Conservation (phyloP, 1,140 invertebrate genomes). For the Drosophila auraria region DNA sequence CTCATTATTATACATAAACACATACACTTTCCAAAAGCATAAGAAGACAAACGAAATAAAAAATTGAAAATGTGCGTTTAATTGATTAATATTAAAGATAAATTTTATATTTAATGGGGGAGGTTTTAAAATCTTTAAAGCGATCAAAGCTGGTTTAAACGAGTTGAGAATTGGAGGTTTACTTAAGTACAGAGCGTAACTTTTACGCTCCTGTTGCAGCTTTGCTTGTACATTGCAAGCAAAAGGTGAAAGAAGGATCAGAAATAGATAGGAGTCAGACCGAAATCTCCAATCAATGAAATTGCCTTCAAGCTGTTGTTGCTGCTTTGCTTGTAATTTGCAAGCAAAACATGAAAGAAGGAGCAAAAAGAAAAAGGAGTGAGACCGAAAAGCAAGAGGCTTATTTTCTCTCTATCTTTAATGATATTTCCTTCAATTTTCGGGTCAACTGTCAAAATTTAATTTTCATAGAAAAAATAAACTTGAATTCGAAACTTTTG, state of each 20-base stretch:
- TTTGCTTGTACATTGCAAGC: neutral
- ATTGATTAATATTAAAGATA: neutral
- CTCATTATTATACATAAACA: conserved; percentile 6
- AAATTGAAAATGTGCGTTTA: neutral
- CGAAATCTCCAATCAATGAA: too few species aligned
- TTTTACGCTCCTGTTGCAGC: too few species aligned
- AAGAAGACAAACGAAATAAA: conserved; percentile 19
- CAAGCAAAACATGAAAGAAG: too few species aligned
- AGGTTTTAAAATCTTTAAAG: neutral
- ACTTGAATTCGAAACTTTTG: neutral
- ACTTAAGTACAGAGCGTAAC: too few species aligned
- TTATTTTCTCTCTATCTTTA: neutral
- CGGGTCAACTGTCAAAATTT: conserved; percentile 29
- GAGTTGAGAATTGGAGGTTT: too few species aligned
- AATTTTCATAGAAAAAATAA: neutral
- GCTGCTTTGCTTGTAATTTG: too few species aligned
- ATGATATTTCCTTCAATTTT: conserved; percentile 31
- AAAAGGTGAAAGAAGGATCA: too few species aligned
- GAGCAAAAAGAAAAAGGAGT: too few species aligned
- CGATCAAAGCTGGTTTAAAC: too few species aligned
- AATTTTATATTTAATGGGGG: neutral
- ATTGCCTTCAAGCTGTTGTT: too few species aligned
- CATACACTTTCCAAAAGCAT: conserved; percentile 20
- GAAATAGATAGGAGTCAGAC: too few species aligned
- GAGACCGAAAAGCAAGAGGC: too few species aligned